phyloP scores from a whole-genome alignment of 2,888 invertebrate species.

The Dusona sp. region DNA sequence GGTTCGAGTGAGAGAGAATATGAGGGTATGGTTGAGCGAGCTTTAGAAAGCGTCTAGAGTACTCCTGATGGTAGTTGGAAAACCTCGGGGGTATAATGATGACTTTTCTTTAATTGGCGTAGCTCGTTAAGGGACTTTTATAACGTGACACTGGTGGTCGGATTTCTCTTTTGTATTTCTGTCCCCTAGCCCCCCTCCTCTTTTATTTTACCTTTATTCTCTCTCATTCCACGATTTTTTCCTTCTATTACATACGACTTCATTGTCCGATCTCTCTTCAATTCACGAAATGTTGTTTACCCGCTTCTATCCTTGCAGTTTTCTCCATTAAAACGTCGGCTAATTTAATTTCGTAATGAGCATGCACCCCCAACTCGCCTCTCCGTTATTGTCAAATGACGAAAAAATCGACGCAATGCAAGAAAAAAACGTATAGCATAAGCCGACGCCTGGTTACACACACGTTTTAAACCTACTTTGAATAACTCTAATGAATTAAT shows the following conservation, averaged over 20 bases:
- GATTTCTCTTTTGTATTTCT: conserved; percentile 50
- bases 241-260: conserved; percentile 14
- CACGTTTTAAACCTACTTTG: background rate
- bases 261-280: conserved; percentile 45
- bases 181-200: background rate
- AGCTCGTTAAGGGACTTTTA: conserved; percentile 66
- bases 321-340: conserved; percentile 20
- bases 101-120: conserved; percentile 69
- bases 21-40: conserved; percentile 55
- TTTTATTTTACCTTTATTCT: conserved; percentile 17
- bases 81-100: conserved; percentile 64
- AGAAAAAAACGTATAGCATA: background rate
- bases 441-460: background rate
- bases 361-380: background rate
- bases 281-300: conserved; percentile 44
- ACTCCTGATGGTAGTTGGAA: conserved; percentile 56
- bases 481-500: background rate
- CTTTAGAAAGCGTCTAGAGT: conserved; percentile 61
- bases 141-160: conserved; percentile 63
- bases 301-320: conserved; percentile 19
- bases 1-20: conserved; percentile 30
- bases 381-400: background rate
- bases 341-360: conserved; percentile 52
- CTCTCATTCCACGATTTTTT: conserved; percentile 16
- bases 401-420: background rate